phyloP scores from a whole-genome alignment of 2,888 invertebrate species.

The Lasioglossum zephyrum region DNA sequence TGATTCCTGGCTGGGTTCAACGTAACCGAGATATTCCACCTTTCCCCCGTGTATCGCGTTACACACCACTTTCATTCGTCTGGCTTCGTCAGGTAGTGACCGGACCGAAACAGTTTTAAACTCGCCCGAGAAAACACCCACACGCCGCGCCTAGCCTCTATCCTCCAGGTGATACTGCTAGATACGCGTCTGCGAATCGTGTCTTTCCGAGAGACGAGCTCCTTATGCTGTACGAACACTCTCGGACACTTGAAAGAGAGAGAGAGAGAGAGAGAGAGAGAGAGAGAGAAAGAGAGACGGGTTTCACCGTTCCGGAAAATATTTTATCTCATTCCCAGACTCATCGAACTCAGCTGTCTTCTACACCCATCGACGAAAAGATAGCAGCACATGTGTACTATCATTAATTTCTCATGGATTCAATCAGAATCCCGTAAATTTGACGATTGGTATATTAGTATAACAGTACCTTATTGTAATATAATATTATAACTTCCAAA shows the following conservation, averaged over 20 bases:
- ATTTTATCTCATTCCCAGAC: not conserved
- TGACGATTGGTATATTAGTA: too few relatives aligned
- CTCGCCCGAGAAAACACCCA: slow-evolving; percentile 38
- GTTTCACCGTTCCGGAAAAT: not conserved
- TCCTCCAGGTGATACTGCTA: not conserved
- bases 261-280: too few relatives aligned
- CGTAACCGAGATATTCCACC: slow-evolving; percentile 58
- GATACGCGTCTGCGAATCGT: not conserved
- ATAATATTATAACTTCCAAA: too few relatives aligned
- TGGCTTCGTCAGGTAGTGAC: slow-evolving; percentile 56
- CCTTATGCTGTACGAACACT: not conserved
- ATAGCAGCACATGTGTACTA: too few relatives aligned
- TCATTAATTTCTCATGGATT: too few relatives aligned
- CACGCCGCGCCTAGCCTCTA: slow-evolving; percentile 6
- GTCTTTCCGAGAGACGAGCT: not conserved
- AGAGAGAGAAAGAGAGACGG: too few relatives aligned
- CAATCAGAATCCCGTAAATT: too few relatives aligned
- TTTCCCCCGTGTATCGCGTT: slow-evolving; percentile 63
- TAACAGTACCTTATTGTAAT: too few relatives aligned
- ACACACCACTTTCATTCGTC: slow-evolving; percentile 65
- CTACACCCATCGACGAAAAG: too few relatives aligned
- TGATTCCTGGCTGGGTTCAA: slow-evolving; percentile 49
- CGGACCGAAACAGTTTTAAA: slow-evolving; percentile 57
- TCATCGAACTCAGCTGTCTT: too few relatives aligned
- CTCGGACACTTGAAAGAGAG: not conserved